phyloP scores from a whole-genome alignment of 2,888 invertebrate species.

The Polyploca ridens region DNA sequence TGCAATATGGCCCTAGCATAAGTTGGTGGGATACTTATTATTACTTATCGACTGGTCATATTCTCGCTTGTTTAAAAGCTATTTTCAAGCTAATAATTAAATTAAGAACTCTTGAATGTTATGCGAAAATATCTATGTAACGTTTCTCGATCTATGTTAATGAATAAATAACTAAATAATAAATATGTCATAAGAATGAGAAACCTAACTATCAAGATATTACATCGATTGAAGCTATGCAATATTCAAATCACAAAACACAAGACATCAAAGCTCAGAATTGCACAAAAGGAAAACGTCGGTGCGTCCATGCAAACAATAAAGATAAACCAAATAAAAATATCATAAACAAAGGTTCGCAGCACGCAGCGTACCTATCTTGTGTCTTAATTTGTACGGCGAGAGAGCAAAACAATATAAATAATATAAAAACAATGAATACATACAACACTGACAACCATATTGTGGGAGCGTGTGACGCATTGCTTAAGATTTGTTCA shows the following conservation, averaged over 20 bases:
- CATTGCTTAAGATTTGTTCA: conserved; percentile 27
- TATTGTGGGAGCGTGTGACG: conserved; percentile 47
- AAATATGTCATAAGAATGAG: background rate
- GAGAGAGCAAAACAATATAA: conserved; percentile 58
- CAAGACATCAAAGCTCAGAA: conserved; percentile 26
- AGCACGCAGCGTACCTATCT: conserved; percentile 53
- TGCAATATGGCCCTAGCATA: too few species aligned
- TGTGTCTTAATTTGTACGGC: conserved; percentile 76
- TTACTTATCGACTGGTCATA: too few species aligned
- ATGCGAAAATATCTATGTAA: background rate
- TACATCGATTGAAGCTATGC: conserved; percentile 28
- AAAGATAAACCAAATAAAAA: conserved; percentile 22
- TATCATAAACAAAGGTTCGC: conserved; percentile 39
- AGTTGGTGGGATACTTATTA: too few species aligned
- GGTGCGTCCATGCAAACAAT: conserved; percentile 27
- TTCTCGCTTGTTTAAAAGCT: too few species aligned
- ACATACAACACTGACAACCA: conserved; percentile 47
- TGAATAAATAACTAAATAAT: background rate
- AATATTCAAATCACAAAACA: conserved; percentile 15
- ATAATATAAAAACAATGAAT: conserved; percentile 78
- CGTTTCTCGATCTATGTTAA: background rate
- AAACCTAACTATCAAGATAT: background rate
- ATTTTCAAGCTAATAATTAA: too few species aligned
- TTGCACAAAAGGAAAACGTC: conserved; percentile 28
- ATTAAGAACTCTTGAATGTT: too few species aligned